A percentile compares a stretch with the other conserved stretches of the same genome.
Conservation (phyloP, 2,888 invertebrate genomes). For the Trypoxylon attenuatum region DNA sequence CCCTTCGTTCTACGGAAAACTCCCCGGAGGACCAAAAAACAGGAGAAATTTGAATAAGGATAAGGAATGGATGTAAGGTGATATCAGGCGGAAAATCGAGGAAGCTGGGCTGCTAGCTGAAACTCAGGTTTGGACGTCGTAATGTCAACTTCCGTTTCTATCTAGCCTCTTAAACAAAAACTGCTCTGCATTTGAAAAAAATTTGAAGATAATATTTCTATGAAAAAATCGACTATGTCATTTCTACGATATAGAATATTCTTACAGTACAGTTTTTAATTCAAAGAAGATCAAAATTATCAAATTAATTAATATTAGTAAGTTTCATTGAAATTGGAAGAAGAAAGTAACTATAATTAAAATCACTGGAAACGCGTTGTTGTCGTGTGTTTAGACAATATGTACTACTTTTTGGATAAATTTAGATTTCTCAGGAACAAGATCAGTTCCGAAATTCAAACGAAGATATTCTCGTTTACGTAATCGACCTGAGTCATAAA, state of each 20-base stretch:
- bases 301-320: too few relatives aligned
- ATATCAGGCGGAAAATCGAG: constrained; percentile 9
- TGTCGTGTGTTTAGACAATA: too few relatives aligned
- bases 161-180: constrained; percentile 5
- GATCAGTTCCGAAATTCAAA: constrained; percentile 1
- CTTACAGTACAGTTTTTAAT: too few relatives aligned
- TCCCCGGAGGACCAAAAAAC: not conserved
- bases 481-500: not conserved
- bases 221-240: too few relatives aligned
- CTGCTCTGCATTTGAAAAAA: constrained; percentile 2
- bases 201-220: too few relatives aligned
- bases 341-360: too few relatives aligned
- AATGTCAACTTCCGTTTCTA: constrained; percentile 3
- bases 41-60: constrained; percentile 6
- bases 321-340: too few relatives aligned
- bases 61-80: not conserved
- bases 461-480: not conserved
- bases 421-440: too few relatives aligned
- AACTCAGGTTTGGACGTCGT: constrained; percentile 1
- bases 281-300: too few relatives aligned
- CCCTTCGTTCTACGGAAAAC: not conserved
- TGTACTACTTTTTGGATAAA: too few relatives aligned
- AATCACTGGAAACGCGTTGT: too few relatives aligned
- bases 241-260: too few relatives aligned
- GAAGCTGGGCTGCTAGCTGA: not conserved